Evolutionary conservation across 2,797 vertebrate genomes (phyloP), one percentile per base, ranked within the genome.

Genomic region (Adelosebastes latens): DNA sequence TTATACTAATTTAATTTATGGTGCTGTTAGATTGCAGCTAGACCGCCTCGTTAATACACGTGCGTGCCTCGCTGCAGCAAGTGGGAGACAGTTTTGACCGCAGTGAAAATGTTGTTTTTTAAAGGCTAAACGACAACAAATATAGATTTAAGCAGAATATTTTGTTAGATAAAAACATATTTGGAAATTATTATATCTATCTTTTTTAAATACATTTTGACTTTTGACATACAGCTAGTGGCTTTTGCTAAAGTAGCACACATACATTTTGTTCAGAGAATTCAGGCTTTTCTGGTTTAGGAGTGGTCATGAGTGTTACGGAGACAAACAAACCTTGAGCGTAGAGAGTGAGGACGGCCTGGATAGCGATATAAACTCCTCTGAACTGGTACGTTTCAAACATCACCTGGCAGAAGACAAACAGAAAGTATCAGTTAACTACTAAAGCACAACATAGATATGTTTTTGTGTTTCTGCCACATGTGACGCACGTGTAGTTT

Each of bases 271-370:
- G 5, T 18, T 32, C n/a, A 31, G 9, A 16, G 13, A 59, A 42
- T 46, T 27, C 24, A 13, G 12, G 27, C 6, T 25, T 34, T 36
- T n/a, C 22, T 27, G 9, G 72, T 55, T 53, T 2, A 31, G 62
- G 34, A 11, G 53, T n/a, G 36, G 20, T 39, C 14, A 27, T 0
- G 8, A 22, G 39, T 4, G 77, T 0, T 22, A 14, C 8, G 7
- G 9, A 29, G 20, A 16, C 55, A 25, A 29, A 85, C 59, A 1
- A 3, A 86, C 77, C 94, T 78, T 95, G 95, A 22, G 95, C 95
- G 4, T 95, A 95, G 59, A 95, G 94, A 0, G 95, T 95, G 63
- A 95, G 92, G 29, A 96, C 94, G 0, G 95, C 95, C 79, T 96
- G 95, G 52, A 96, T 96, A 24, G 91, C 95, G 4, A 96, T 88